phyloP scores from a whole-genome alignment of 2,113 vertebrate genomes.

The Plotosus lineatus region DNA sequence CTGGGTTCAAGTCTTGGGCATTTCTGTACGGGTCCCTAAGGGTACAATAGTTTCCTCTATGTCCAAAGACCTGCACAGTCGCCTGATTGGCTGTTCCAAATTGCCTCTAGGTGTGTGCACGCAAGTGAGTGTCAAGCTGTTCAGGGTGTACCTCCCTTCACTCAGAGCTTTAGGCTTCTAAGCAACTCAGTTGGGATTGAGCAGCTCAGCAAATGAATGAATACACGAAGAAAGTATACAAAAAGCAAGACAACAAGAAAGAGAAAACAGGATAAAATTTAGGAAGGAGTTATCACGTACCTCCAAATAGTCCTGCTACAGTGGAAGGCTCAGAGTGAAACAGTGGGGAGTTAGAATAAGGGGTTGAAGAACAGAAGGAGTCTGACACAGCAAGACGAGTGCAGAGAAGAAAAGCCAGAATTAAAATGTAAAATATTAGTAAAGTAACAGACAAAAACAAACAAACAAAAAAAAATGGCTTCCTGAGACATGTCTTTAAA shows the following conservation, averaged over 20 bases:
- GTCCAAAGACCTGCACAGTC: too few species aligned
- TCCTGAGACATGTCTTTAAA: background rate
- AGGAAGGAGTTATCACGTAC: conserved; percentile 68
- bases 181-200: too few species aligned
- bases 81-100: too few species aligned
- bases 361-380: conserved; percentile 83
- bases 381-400: conserved; percentile 74
- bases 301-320: conserved; percentile 86
- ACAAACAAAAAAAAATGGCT: background rate
- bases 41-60: too few species aligned
- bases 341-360: conserved; percentile 80
- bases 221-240: background rate
- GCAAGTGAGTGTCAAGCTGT: too few species aligned
- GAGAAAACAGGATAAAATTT: background rate
- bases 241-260: conserved; percentile 39
- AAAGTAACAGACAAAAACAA: conserved; percentile 13
- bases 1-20: too few species aligned
- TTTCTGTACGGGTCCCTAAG: too few species aligned
- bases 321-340: conserved; percentile 79
- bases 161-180: too few species aligned
- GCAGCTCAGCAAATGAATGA: background rate
- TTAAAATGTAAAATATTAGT: conserved; percentile 51
- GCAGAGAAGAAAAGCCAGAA: conserved; percentile 54
- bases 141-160: too few species aligned
- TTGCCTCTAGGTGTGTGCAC: too few species aligned